Percentiles rank a stretch among this genome's conserved stretches.
Evolutionary conservation across 2,888 invertebrate genomes (phyloP).

Genomic region (Tiliacea aurago): DNA sequence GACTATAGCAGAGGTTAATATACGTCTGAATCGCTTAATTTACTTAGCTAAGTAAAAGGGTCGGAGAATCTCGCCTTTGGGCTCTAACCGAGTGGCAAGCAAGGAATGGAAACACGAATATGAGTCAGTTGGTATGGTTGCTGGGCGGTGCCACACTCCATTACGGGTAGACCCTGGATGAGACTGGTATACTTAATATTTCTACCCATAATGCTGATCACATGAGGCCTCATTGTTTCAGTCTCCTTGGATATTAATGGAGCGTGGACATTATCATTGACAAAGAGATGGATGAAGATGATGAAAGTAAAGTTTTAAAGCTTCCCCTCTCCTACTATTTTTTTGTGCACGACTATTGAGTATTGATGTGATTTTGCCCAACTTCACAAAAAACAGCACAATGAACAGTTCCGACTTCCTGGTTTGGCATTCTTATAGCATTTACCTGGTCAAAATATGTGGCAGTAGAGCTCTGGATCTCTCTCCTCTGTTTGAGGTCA

Average conservation of each 20-base stretch:
- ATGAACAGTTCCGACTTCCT: background rate
- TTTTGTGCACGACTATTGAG: background rate
- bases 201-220: slow-evolving; percentile 96
- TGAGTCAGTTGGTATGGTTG: background rate
- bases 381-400: no score
- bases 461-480: slow-evolving; percentile 96
- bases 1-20: background rate
- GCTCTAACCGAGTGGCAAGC: no score
- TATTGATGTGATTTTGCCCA: background rate
- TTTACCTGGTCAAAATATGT: slow-evolving; percentile 98
- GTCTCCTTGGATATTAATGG: slow-evolving; percentile 95
- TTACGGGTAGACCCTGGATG: background rate
- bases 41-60: background rate
- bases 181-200: slow-evolving; percentile 94
- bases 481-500: slow-evolving; percentile 98
- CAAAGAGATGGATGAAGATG: background rate
- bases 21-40: background rate
- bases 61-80: background rate
- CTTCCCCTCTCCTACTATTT: no score
- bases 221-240: slow-evolving; percentile 96
- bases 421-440: no score
- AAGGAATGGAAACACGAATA: background rate
- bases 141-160: no score
- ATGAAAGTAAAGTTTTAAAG: background rate
- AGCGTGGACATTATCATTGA: background rate